Evolutionary conservation across 1,140 invertebrate species (phyloP), one percentile per base, ranked within the genome.

Genomic region (Hyles euphorbiae): DNA sequence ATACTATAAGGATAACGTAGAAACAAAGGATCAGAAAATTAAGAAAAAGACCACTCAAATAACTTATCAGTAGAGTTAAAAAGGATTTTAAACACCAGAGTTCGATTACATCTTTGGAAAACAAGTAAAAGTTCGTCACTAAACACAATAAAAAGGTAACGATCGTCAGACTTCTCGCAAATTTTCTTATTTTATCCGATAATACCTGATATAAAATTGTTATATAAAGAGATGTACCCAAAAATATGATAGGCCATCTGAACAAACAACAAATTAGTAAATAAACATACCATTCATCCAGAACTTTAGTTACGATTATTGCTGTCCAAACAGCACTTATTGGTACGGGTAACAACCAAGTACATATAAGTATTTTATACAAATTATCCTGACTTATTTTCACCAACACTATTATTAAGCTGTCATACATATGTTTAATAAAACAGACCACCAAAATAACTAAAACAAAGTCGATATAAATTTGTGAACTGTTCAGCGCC

Each of bases 361-460:
- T 69, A 49, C 69, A 82, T 34, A 54, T 64, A 22, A 76, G 56
- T 36, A 78, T 70, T 68, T 64, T 78, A 32, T 71, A 71, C n/a
- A 87, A 72, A 53, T 61, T 78, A 45, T 68, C 67, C 51, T 73
- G 68, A 34, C 68, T 83, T 59, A 81, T 72, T 61, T 77, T 81
- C 5, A 87, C 75, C 55, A 87, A 62, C 0, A 87, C 76, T 60
- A 83, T 74, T 56, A 87, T 80, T 55, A 87, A 63, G 59, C 74
- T 81, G 53, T 87, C 76, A 52, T 85, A 84, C 80, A 87, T 87
- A 54, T 87, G 82, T 53, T 79, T 84, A 9, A 85, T 83, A 58
- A 87, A 83, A 53, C 81, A 83, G 49, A 78, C 73, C 56, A 87
- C 68, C 64, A 85, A 68, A 56, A 83, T 67, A 3, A 79, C 70